Evolutionary conservation across 2,113 vertebrate species (phyloP).

Genomic region (Sinocyclocheilus anophthalmus): DNA sequence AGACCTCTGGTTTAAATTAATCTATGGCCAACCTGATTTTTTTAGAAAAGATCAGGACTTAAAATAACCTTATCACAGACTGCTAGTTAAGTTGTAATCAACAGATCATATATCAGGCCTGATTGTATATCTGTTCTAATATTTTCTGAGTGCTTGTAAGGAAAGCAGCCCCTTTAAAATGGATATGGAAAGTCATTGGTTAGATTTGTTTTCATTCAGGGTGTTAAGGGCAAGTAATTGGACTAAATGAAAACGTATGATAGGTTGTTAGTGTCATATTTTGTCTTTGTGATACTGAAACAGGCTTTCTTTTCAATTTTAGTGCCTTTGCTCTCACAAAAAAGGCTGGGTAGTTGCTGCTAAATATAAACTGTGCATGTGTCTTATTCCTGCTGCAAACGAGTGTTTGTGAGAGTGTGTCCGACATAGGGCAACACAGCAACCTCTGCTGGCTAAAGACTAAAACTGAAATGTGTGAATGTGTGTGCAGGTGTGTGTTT

Average conservation of each 20-base stretch:
- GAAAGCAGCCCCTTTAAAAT: neutral
- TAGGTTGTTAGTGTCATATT: neutral
- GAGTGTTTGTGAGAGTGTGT: constrained; percentile 36
- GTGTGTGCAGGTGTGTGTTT: constrained; percentile 18
- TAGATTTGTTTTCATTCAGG: neutral
- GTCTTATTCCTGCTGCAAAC: neutral
- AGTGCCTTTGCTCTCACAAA: neutral
- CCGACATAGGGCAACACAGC: constrained; percentile 44
- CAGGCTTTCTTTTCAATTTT: neutral
- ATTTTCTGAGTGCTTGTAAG: neutral
- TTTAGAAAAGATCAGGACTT: no score
- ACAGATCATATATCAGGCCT: no score
- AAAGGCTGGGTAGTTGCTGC: neutral
- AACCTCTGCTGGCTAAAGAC: constrained; percentile 56
- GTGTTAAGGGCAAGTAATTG: neutral
- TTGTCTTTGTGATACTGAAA: neutral
- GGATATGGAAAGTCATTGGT: neutral
- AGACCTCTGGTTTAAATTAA: no score
- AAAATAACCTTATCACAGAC: no score
- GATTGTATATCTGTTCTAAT: neutral
- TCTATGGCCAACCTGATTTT: no score
- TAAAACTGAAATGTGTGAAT: constrained; percentile 39
- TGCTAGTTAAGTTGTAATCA: no score
- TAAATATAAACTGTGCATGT: neutral
- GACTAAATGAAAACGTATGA: neutral